These are phyloP conservation scores for Lethrus apterus DNA, from an alignment of 1,140 invertebrate genomes.

Conservation along the genomic window DNA sequence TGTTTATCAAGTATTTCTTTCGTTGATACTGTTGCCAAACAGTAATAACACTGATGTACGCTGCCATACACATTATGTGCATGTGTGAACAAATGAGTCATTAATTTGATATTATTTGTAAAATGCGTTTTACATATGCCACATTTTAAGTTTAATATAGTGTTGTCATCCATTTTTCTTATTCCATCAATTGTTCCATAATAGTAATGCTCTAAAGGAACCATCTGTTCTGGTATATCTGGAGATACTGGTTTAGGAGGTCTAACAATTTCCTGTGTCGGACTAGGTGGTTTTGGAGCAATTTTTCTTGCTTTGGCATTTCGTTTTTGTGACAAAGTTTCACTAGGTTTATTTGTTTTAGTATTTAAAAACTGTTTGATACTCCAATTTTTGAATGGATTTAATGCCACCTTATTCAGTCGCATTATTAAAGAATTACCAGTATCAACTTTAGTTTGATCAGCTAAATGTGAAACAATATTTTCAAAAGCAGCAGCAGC, in stretches of 20 bases:
- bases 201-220: constrained; percentile 51
- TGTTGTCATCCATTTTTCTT: constrained; percentile 13
- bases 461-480: constrained; percentile 68
- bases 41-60: constrained; percentile 48
- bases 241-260: constrained; percentile 35
- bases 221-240: constrained; percentile 34
- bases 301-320: constrained; percentile 18
- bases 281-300: constrained; percentile 2
- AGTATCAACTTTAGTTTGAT: constrained; percentile 60
- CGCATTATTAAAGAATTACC: constrained; percentile 42
- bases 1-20: constrained; percentile 47
- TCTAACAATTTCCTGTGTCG: constrained; percentile 22
- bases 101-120: constrained; percentile 54
- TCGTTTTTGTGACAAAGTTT: constrained; percentile 14
- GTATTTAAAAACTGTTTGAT: constrained; percentile 17
- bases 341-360: constrained; percentile 16
- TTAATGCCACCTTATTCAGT: constrained; percentile 53
- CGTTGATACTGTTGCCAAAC: constrained; percentile 45
- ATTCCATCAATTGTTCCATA: constrained; percentile 46
- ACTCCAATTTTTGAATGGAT: constrained; percentile 75
- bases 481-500: constrained; percentile 73
- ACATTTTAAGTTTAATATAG: constrained; percentile 33
- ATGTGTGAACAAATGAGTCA: constrained; percentile 63
- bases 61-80: constrained; percentile 44
- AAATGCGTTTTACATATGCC: constrained; percentile 35